Conservation (phyloP, 1,140 invertebrate genomes). For the Zaprionus nigranus region DNA sequence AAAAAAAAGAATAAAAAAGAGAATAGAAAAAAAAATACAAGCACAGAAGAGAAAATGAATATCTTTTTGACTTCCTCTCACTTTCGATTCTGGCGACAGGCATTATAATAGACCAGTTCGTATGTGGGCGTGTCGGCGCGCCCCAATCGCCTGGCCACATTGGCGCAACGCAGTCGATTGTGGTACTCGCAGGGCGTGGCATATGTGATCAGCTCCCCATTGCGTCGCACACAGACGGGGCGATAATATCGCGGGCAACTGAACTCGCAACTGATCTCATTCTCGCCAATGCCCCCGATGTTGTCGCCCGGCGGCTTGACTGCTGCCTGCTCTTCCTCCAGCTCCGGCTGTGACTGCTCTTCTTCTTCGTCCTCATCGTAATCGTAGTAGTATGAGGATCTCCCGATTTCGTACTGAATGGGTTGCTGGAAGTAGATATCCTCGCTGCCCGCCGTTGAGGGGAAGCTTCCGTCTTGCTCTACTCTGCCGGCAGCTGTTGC, state of each 20-base stretch:
- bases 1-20: not conserved
- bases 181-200: conserved; percentile 66
- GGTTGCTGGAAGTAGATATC: conserved; percentile 31
- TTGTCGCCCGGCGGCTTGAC: conserved; percentile 7
- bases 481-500: not conserved
- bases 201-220: conserved; percentile 49
- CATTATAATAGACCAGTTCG: conserved; percentile 47
- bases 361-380: not conserved
- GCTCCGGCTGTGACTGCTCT: not conserved
- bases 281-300: conserved; percentile 30
- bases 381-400: not conserved
- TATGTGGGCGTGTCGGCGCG: conserved; percentile 26
- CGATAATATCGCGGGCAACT: conserved; percentile 71
- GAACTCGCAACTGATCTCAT: conserved; percentile 58
- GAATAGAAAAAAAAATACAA: not conserved
- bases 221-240: conserved; percentile 57
- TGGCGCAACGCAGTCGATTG: conserved; percentile 62
- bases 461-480: not conserved
- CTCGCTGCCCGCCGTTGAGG: conserved; percentile 34
- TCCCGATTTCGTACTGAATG: conserved; percentile 2
- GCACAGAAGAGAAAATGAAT: too few species aligned
- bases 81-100: conserved; percentile 18
- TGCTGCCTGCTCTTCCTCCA: not conserved
- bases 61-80: not conserved
- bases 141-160: conserved; percentile 40